Evolutionary conservation across 2,888 invertebrate genomes (phyloP).

Genomic region (Nemurella pictetii): DNA sequence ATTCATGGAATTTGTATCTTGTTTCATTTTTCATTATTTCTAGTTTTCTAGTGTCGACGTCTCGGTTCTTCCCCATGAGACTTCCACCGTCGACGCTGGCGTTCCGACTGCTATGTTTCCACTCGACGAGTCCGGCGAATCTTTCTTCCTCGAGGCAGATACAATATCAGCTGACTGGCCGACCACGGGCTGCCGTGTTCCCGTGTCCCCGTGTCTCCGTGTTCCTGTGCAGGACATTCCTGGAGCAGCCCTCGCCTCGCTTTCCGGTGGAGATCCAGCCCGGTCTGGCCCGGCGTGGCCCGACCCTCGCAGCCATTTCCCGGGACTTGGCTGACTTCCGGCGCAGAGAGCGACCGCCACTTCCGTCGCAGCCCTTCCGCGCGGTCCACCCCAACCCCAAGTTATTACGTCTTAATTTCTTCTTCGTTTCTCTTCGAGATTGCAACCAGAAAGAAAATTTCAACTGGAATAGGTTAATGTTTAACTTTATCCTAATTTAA

Average conservation of each 20-base stretch:
- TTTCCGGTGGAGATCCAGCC: background rate
- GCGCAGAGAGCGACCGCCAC: background rate
- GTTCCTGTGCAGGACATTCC: background rate
- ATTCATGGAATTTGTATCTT: constrained; percentile 17
- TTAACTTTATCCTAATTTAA: background rate
- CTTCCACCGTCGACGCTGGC: background rate
- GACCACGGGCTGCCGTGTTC: background rate
- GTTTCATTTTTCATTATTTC: constrained; percentile 21
- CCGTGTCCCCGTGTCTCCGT: background rate
- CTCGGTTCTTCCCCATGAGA: constrained; percentile 6
- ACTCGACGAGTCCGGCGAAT: background rate
- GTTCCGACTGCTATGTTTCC: background rate
- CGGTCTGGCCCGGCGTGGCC: background rate
- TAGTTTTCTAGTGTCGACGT: background rate
- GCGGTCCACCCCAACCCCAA: background rate
- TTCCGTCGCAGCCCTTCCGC: background rate
- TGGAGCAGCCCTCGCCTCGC: background rate
- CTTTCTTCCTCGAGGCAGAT: too few species aligned
- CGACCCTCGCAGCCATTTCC: background rate
- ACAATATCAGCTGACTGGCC: too few species aligned
- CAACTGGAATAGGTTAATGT: background rate
- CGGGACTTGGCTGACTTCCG: background rate
- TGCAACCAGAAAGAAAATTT: background rate
- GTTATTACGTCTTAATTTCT: background rate
- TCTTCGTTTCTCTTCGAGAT: background rate